A percentile compares a stretch with the other conserved stretches of the same genome.
These are phyloP conservation scores for Ariopsis seemanni DNA, from an alignment of 2,113 vertebrate species.

Conservation along the genomic window DNA sequence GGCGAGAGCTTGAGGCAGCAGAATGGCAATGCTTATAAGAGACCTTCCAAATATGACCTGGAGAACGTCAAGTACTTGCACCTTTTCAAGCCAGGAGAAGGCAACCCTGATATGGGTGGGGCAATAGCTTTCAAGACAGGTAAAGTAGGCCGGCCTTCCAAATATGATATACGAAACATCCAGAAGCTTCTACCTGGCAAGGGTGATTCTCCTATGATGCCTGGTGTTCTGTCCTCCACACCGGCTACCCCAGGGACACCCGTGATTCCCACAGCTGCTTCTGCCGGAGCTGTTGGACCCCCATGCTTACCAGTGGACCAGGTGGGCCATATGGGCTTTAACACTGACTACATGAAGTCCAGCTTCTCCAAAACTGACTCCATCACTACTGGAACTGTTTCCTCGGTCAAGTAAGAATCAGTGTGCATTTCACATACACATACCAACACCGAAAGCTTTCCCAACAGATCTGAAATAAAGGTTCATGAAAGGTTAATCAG, in stretches of 20 bases:
- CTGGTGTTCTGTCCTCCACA: conserved; percentile 77
- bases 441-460: not conserved
- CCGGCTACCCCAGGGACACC: conserved; percentile 77
- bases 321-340: conserved; percentile 84
- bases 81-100: conserved; percentile 96
- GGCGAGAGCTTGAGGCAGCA: conserved; percentile 90
- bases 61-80: conserved; percentile 97
- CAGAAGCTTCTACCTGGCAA: conserved; percentile 89
- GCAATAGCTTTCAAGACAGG: conserved; percentile 98
- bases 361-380: conserved; percentile 99
- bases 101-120: conserved; percentile 94
- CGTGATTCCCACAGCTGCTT: conserved; percentile 64
- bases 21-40: conserved; percentile 92
- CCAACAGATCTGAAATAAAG: not conserved
- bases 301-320: conserved; percentile 79
- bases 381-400: conserved; percentile 98
- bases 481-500: not conserved
- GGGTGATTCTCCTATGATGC: conserved; percentile 78
- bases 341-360: conserved; percentile 92
- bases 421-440: not conserved
- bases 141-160: conserved; percentile 96
- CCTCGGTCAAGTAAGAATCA: conserved; percentile 93
- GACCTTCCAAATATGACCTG: conserved; percentile 97
- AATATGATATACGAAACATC: conserved; percentile 93
- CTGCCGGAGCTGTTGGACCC: conserved; percentile 55